Conservation (phyloP, 2,113 vertebrate genomes). For the Rhodinocichla rosea region DNA sequence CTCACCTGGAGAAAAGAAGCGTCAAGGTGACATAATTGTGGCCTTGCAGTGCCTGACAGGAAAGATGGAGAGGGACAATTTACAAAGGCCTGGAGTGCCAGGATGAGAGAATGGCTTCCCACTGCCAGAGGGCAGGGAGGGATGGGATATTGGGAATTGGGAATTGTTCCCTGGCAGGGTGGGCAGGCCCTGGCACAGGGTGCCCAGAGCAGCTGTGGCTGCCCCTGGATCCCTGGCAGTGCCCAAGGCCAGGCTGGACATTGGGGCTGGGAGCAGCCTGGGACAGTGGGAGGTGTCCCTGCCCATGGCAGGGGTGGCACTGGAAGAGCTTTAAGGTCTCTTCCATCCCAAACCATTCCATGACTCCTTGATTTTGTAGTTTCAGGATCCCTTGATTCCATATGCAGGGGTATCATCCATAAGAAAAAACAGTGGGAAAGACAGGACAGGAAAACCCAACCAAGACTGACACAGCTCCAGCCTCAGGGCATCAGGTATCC, state of each 20-base stretch:
- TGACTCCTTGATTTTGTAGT: neutral
- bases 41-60: neutral
- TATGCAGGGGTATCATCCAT: neutral
- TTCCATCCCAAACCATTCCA: neutral
- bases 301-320: accelerated
- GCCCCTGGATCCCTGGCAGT: neutral
- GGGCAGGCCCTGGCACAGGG: neutral
- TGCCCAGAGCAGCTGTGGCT: neutral
- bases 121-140: neutral
- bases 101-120: neutral
- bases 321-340: accelerated
- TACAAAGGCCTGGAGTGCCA: neutral
- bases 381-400: neutral
- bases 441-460: neutral
- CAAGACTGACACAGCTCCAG: neutral
- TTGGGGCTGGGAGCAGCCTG: neutral
- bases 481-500: neutral
- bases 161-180: neutral
- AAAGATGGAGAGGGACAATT: neutral
- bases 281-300: neutral
- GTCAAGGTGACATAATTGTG: neutral
- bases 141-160: neutral
- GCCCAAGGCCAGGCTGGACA: neutral
- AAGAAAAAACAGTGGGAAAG: neutral
- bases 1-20: neutral